These are phyloP conservation scores for Gonocerus acuteangulatus DNA, from an alignment of 2,888 invertebrate genomes.

Conservation along the genomic window DNA sequence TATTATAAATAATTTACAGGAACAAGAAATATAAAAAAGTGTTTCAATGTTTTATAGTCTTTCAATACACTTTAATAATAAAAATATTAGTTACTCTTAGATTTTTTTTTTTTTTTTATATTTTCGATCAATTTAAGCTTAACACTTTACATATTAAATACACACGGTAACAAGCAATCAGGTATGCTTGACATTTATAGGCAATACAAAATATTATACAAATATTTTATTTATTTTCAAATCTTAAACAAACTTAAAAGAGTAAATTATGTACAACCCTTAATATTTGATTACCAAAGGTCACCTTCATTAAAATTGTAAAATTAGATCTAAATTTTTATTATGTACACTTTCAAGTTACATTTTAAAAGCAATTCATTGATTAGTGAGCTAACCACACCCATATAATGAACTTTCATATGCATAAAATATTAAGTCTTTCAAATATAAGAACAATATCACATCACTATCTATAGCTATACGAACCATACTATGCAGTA, in stretches of 20 bases:
- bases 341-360: conserved; percentile 3
- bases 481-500: conserved; percentile 16
- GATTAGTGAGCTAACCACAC: conserved; percentile 21
- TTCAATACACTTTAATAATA: conserved; percentile 20
- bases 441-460: conserved; percentile 23
- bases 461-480: conserved; percentile 23
- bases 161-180: conserved; percentile 14
- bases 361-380: conserved; percentile 9
- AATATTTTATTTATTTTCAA: conserved; percentile 6
- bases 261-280: conserved; percentile 18
- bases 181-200: conserved; percentile 12
- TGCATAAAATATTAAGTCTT: conserved; percentile 17
- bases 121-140: background rate
- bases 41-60: conserved; percentile 21
- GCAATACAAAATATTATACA: conserved; percentile 17
- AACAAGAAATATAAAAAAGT: conserved; percentile 22
- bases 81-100: conserved; percentile 23
- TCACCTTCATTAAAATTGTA: background rate
- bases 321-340: background rate
- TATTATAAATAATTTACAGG: conserved; percentile 21
- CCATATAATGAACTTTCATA: conserved; percentile 5
- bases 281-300: background rate
- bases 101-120: background rate
- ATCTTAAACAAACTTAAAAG: conserved; percentile 10
- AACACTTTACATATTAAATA: conserved; percentile 24